These are phyloP conservation scores for Eupithecia exiguata DNA, from an alignment of 2,888 invertebrate species.

Conservation along the genomic window DNA sequence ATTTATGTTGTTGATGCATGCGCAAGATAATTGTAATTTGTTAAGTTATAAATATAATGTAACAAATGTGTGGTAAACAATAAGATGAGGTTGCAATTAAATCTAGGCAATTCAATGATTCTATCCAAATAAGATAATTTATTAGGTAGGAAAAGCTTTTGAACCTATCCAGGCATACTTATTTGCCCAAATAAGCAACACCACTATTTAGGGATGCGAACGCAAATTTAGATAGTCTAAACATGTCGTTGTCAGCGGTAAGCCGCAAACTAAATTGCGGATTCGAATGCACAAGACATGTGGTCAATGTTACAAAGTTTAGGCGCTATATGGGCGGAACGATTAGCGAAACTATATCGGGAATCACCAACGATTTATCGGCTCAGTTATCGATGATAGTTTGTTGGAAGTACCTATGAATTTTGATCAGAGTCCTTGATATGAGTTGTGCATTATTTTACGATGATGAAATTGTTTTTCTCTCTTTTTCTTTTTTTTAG, in stretches of 20 bases:
- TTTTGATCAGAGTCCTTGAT: neutral
- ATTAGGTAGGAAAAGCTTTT: no score
- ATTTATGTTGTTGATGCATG: neutral
- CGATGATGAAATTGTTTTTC: neutral
- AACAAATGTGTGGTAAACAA: no score
- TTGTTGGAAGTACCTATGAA: neutral
- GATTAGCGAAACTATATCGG: slow-evolving; percentile 12
- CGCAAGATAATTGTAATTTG: no score
- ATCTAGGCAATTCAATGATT: no score
- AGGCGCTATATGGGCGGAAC: slow-evolving; percentile 9
- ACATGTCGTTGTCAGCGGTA: slow-evolving; percentile 58
- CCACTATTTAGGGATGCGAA: slow-evolving; percentile 25
- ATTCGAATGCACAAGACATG: slow-evolving; percentile 68
- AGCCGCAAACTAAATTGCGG: slow-evolving; percentile 71
- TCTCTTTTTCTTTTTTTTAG: no score
- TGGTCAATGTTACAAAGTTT: slow-evolving; percentile 37
- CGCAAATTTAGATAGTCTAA: slow-evolving; percentile 46
- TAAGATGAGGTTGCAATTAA: no score
- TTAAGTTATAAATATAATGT: no score
- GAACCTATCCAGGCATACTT: no score
- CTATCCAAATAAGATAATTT: no score
- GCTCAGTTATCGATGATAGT: neutral
- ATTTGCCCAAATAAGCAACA: neutral
- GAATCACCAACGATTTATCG: neutral
- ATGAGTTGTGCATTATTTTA: neutral